Percentiles rank a stretch among this genome's conserved stretches.
These are phyloP conservation scores for Calidris pygmaea DNA, from an alignment of 2,113 vertebrate species.

Conservation along the genomic window DNA sequence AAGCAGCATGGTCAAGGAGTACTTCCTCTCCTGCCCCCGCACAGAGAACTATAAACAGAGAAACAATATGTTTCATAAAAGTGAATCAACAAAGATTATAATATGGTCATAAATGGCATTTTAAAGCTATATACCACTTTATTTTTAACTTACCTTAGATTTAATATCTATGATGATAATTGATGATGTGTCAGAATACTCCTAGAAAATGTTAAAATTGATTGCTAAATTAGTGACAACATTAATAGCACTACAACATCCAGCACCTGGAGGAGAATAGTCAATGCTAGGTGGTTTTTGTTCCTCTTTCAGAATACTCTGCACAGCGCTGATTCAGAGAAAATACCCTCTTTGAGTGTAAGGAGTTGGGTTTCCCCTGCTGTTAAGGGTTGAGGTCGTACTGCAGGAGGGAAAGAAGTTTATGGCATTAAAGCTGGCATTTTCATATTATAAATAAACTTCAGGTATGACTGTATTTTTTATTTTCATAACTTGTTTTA, in stretches of 20 bases:
- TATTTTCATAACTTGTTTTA: background rate
- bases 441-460: background rate
- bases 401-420: background rate
- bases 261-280: background rate
- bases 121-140: background rate
- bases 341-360: background rate
- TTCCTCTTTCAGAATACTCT: background rate
- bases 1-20: background rate
- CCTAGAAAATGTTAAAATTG: slow-evolving; percentile 16
- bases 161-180: background rate
- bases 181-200: background rate
- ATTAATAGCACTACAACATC: background rate
- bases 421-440: background rate
- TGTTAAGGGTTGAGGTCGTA: background rate
- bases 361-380: background rate
- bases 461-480: background rate
- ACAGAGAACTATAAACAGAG: background rate
- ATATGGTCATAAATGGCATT: background rate
- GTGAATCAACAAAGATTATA: background rate
- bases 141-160: background rate
- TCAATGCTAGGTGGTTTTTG: background rate
- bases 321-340: background rate
- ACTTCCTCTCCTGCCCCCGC: fast-evolving
- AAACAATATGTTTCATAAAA: background rate
- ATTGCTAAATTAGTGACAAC: background rate